phyloP scores from a whole-genome alignment of 2,113 vertebrate genomes.

The Ia io region DNA sequence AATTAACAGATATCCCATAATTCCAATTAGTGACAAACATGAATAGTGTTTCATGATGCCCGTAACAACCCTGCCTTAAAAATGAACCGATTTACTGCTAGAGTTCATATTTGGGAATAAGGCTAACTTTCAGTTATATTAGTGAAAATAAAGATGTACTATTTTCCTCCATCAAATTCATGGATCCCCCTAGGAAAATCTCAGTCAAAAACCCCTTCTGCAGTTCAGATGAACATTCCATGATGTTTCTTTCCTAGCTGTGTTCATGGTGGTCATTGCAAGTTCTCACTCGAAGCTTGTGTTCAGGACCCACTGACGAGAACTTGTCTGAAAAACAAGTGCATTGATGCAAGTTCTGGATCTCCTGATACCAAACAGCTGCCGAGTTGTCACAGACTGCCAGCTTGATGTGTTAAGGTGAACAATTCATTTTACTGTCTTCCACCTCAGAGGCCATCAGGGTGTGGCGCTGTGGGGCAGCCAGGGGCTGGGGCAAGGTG shows the following conservation, averaged over 20 bases:
- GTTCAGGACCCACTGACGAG: not conserved
- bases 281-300: not conserved
- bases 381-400: not conserved
- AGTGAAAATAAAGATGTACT: slow-evolving; percentile 38
- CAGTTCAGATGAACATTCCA: not conserved
- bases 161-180: not conserved
- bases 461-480: not conserved
- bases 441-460: slow-evolving; percentile 51
- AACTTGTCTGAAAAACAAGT: slow-evolving; percentile 27
- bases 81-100: slow-evolving; percentile 9
- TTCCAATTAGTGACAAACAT: slow-evolving; percentile 8
- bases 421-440: slow-evolving; percentile 45
- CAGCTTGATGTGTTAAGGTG: slow-evolving; percentile 10
- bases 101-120: not conserved
- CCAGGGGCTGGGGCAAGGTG: not conserved
- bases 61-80: not conserved
- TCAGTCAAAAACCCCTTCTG: not conserved
- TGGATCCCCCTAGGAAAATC: not conserved
- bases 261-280: not conserved
- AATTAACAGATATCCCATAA: slow-evolving; percentile 25
- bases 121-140: not conserved
- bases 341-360: not conserved
- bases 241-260: not conserved
- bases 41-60: slow-evolving; percentile 25
- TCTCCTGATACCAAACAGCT: slow-evolving; percentile 43